Base-by-base conservation (phyloP, 2,797 vertebrate genomes). In the Sorex maritimensis region DNA sequence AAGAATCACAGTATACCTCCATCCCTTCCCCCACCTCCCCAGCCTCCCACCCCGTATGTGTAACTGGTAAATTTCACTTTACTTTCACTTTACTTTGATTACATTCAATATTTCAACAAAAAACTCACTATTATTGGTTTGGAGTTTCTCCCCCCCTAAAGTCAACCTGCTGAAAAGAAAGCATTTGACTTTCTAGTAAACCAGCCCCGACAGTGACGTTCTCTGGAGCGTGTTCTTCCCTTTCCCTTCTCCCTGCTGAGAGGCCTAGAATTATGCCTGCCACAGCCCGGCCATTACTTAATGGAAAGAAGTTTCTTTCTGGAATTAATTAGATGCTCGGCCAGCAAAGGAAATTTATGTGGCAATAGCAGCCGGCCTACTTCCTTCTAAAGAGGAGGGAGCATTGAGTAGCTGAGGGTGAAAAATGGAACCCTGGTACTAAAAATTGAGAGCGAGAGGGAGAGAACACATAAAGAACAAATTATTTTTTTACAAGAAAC, bases 401-500 rank as follows among this genome's bases (percentile, higher is more conserved):
- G n/a, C 95, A 83, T 30, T 93, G 72, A 93, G 49, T 65, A 81
- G 9, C 89, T 95, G 88, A 79, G 44, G 19, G 12, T 91, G 78
- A 95, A 94, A 96, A 95, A 94, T 94, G n/a, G 44, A 82, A 74
- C 63, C 81, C 23, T 82, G 86, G 74, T 81, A 92, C 38, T 71
- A 88, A 94, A 95, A 92, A 75, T 80, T 79, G 89, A 44, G 26
- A 93, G 52, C 89, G 58, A 86, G 49, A 93, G 44, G 89, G 58
- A 86, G 49, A 92, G 61, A 90, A 90, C 77, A 93, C 34, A 93
- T 86, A 88, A 94, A 91, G 79, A 95, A 77, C 63, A 89, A 95
- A 92, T 94, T 86, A 93, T 49, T 92, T 94, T 94, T 95, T 88
- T 86, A 93, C 13, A 94, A 91, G 78, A 91, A 95, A 89, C 74